These are phyloP conservation scores for Watsonalla binaria DNA, from an alignment of 2,888 invertebrate genomes.

Conservation along the genomic window DNA sequence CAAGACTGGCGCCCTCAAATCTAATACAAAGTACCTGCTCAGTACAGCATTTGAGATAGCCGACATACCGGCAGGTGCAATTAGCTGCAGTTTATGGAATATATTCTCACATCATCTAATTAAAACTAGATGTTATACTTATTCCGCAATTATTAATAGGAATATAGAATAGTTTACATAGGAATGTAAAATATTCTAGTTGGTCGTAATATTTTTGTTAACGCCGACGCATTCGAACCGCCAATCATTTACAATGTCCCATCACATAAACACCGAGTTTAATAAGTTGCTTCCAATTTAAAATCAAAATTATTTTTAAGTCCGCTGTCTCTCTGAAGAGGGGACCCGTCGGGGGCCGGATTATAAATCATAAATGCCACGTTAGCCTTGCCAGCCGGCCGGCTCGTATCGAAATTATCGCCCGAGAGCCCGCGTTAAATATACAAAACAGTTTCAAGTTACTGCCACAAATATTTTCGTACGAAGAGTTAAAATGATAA, in stretches of 20 bases:
- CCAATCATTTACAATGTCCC: conserved; percentile 46
- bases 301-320: conserved; percentile 69
- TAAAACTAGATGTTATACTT: background rate
- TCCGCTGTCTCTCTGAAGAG: conserved; percentile 62
- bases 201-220: conserved; percentile 8
- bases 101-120: background rate
- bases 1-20: conserved; percentile 14
- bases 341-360: conserved; percentile 64
- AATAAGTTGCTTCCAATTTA: conserved; percentile 72
- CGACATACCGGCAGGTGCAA: background rate
- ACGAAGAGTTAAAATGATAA: conserved; percentile 51
- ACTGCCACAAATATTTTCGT: conserved; percentile 64
- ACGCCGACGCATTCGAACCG: conserved; percentile 14
- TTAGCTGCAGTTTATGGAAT: background rate
- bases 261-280: conserved; percentile 56
- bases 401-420: conserved; percentile 69
- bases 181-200: conserved; percentile 5
- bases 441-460: conserved; percentile 72
- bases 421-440: conserved; percentile 60
- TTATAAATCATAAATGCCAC: conserved; percentile 76
- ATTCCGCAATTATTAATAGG: background rate
- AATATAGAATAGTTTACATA: background rate
- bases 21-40: conserved; percentile 12
- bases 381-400: conserved; percentile 53
- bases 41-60: conserved; percentile 22